Conservation (phyloP, 2,113 vertebrate species). For the Sporophila hypoxantha region DNA sequence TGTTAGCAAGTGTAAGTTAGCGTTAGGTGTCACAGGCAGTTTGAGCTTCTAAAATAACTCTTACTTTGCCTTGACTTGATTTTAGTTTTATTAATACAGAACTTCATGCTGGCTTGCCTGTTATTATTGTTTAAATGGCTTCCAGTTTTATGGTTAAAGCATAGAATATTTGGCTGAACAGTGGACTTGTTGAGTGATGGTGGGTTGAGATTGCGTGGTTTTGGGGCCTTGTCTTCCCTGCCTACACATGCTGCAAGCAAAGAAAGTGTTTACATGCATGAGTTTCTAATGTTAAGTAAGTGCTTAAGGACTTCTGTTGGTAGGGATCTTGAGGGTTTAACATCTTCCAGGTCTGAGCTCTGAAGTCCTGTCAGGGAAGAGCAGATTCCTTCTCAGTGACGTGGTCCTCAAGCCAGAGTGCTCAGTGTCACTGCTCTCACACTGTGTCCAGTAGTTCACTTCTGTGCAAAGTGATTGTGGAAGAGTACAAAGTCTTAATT, state of each 20-base stretch:
- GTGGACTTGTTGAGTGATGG: background rate
- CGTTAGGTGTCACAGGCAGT: background rate
- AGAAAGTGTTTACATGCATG: background rate
- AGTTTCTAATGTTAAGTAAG: background rate
- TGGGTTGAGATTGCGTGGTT: background rate
- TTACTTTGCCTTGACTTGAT: background rate
- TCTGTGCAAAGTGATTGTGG: background rate
- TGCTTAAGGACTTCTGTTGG: background rate
- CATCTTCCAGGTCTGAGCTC: background rate
- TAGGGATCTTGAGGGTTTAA: background rate
- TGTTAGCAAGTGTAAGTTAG: background rate
- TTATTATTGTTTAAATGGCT: background rate
- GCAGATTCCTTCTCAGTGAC: background rate
- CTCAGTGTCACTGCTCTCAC: background rate
- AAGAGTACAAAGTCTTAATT: constrained; percentile 22
- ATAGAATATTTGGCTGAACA: background rate
- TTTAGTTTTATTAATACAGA: background rate
- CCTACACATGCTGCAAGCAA: background rate
- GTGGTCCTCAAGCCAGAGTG: rapidly evolving
- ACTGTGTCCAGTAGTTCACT: background rate
- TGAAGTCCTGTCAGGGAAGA: background rate
- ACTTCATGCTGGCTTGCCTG: background rate
- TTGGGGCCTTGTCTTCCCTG: background rate
- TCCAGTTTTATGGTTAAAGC: background rate
- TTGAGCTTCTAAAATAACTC: background rate